phyloP scores from a whole-genome alignment of 2,888 invertebrate genomes.

The Patella pellucida region DNA sequence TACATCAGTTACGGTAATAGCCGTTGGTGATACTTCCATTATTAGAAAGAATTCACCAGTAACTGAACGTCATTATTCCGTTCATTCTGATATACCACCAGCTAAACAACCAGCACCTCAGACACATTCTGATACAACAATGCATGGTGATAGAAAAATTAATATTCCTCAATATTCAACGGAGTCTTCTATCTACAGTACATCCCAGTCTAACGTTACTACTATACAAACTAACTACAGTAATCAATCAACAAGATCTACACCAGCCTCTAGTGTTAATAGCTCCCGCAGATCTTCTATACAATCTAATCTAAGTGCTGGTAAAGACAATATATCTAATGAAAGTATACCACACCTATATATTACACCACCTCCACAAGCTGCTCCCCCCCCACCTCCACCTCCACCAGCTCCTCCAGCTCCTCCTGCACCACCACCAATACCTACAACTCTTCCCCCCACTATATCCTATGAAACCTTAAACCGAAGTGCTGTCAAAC shows the following conservation, averaged over 20 bases:
- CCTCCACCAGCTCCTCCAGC: conserved; percentile 29
- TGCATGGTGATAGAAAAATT: conserved; percentile 20
- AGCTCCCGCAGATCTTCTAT: conserved; percentile 37
- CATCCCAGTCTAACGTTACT: conserved; percentile 19
- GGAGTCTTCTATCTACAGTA: conserved; percentile 42
- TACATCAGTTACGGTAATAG: conserved; percentile 54
- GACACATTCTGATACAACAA: conserved; percentile 25
- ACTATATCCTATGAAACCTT: conserved; percentile 22
- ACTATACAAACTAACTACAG: neutral
- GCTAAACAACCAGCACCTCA: conserved; percentile 34
- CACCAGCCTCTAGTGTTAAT: conserved; percentile 30
- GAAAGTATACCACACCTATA: conserved; percentile 14
- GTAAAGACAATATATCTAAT: conserved; percentile 17
- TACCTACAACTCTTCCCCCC: conserved; percentile 25
- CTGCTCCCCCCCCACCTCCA: conserved; percentile 23
- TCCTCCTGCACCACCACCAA: conserved; percentile 35
- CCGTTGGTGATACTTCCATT: conserved; percentile 44
- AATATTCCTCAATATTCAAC: conserved; percentile 48
- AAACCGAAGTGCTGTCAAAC: neutral
- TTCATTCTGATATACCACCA: conserved; percentile 35
- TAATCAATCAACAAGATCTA: neutral
- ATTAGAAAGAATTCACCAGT: conserved; percentile 21
- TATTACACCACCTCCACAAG: conserved; percentile 37
- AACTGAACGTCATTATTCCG: conserved; percentile 28
- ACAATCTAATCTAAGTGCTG: conserved; percentile 33